Percentiles rank a stretch among this genome's conserved stretches.
phyloP scores from a whole-genome alignment of 2,113 vertebrate species.

The Pyxicephalus adspersus region DNA sequence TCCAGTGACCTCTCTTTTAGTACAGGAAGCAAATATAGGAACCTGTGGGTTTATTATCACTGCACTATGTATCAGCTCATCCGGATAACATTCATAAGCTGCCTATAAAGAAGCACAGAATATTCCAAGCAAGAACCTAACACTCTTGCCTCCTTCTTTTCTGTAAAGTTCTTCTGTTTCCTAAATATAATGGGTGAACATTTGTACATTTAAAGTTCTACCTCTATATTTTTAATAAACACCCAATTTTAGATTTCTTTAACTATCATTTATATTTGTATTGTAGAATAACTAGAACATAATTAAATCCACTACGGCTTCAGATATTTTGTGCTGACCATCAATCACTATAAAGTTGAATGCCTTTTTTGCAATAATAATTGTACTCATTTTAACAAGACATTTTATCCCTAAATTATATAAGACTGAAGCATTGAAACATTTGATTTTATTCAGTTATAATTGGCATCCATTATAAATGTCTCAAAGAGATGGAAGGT shows the following conservation, averaged over 20 bases:
- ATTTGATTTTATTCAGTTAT: constrained; percentile 31
- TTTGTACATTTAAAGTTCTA: too few species aligned
- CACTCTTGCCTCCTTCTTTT: too few species aligned
- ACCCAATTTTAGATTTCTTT: not conserved
- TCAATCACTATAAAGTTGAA: constrained; percentile 23
- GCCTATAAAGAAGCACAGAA: not conserved
- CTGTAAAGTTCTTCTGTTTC: too few species aligned
- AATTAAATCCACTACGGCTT: not conserved
- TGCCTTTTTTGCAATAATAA: not conserved
- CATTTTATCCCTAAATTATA: constrained; percentile 17
- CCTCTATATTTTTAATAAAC: not conserved
- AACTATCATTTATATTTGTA: not conserved
- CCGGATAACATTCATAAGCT: constrained; percentile 3
- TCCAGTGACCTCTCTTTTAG: constrained; percentile 19
- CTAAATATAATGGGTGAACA: too few species aligned
- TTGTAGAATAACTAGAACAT: not conserved
- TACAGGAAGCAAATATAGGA: constrained; percentile 37
- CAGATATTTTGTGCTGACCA: constrained; percentile 4
- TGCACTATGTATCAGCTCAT: constrained; percentile 2
- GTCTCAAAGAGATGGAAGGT: constrained; percentile 37
- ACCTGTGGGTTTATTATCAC: constrained; percentile 24
- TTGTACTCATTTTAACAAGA: not conserved
- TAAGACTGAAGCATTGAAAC: not conserved
- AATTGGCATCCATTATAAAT: constrained; percentile 46
- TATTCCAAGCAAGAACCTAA: too few species aligned